Base-by-base conservation (phyloP, 1,140 invertebrate genomes). In the Microplitis mediator region DNA sequence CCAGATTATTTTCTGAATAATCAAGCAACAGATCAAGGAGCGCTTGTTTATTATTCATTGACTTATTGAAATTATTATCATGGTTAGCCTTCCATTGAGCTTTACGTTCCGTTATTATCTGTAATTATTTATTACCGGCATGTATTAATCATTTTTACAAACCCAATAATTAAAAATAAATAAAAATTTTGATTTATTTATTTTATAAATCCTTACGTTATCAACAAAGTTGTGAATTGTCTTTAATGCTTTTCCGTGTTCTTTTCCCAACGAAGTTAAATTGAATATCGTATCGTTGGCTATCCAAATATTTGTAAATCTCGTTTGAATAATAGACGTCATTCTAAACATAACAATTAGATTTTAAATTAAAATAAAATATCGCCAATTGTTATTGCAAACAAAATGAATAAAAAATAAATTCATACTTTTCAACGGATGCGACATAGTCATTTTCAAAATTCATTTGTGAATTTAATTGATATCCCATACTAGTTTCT, bases 401-500 rank as follows among this genome's bases (percentile, higher is more conserved):
- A 68, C 11, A 45, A 61, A 64, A 64, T 61, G 23, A 68, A 69
- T 64, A 11, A 13, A 62, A n/a, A 5, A 50, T n/a, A 45, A 64
- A 65, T 4, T 74, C 72, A 78, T 81, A 90, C 89, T 82, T 87
- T 71, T 90, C 87, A 8, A 93, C 86, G 6, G 91, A 90, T 52
- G 81, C 73, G 0, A 92, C 89, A 78, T 94, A 94, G 34, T 90
- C 88, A 11, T 89, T 88, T 34, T 89, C 82, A 2, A 78, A 79
- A 74, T 91, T 88, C 1, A 66, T 82, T 78, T 93, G 92, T 0
- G 91, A 91, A 75, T 91, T 87, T 0, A 94, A 82, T n/a, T 87
- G 84, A 58, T 85, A 85, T 2, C 93, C 93, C 92, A 94, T 93
- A 2, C 91, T 91, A 63, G 89, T 91, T 75, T 92, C 91, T 88